phyloP scores from a whole-genome alignment of 2,113 vertebrate species.

The Forbesichthys agassizii region DNA sequence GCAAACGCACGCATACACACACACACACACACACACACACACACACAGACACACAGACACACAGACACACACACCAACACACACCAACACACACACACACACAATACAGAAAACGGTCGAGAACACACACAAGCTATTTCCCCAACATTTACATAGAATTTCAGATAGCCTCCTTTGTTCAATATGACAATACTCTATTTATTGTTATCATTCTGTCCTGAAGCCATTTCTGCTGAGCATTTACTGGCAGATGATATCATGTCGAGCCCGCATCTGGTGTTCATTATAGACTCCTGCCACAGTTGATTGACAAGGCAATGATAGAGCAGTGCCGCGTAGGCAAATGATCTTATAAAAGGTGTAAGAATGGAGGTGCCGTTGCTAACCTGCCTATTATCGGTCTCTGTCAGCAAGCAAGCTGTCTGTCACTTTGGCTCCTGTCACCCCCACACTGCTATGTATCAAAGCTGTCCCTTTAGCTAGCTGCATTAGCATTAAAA shows the following conservation, averaged over 20 bases:
- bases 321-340: slow-evolving; percentile 33
- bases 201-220: neutral
- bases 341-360: slow-evolving; percentile 52
- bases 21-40: slow-evolving; percentile 6
- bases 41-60: neutral
- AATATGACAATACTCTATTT: slow-evolving; percentile 9
- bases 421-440: slow-evolving; percentile 20
- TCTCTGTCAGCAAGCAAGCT: slow-evolving; percentile 2
- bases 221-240: slow-evolving; percentile 9
- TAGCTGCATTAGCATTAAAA: neutral
- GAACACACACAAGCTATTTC: neutral
- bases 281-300: neutral
- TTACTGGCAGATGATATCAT: neutral
- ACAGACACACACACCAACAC: slow-evolving; percentile 9
- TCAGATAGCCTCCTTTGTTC: neutral
- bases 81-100: neutral
- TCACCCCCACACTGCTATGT: slow-evolving; percentile 2
- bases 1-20: neutral
- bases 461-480: slow-evolving; percentile 7
- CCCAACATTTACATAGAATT: neutral
- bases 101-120: neutral
- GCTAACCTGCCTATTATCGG: slow-evolving; percentile 25
- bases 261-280: neutral
- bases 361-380: slow-evolving; percentile 27
- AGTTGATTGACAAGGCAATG: slow-evolving; percentile 50